Evolutionary conservation across 2,113 vertebrate genomes (phyloP).

Genomic region (Tricholaema leucomelas): DNA sequence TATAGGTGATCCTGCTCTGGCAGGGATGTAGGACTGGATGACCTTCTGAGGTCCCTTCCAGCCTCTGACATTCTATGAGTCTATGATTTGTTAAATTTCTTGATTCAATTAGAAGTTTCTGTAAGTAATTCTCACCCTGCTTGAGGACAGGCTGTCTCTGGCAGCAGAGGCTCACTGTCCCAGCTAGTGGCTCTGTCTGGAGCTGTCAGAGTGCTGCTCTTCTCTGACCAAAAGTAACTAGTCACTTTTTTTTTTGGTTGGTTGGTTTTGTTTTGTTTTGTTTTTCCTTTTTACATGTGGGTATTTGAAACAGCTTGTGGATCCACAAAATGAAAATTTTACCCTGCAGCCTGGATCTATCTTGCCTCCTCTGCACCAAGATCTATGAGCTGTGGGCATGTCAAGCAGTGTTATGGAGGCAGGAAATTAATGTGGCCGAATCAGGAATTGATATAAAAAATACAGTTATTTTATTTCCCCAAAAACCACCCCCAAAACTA

Average conservation of each 20-base stretch:
- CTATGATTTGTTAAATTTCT: background rate
- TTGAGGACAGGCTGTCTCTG: background rate
- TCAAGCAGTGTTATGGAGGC: too few relatives aligned
- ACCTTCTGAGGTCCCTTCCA: too few relatives aligned
- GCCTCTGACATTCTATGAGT: too few relatives aligned
- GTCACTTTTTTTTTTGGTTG: too few relatives aligned
- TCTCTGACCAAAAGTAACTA: background rate
- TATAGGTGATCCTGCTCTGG: too few relatives aligned
- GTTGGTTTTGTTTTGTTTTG: too few relatives aligned
- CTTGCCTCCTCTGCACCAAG: background rate
- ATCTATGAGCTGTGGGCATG: accelerated
- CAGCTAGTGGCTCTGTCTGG: accelerated
- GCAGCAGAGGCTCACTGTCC: accelerated
- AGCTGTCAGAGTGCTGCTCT: background rate
- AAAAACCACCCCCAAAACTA: too few relatives aligned
- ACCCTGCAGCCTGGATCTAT: background rate
- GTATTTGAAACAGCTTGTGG: background rate
- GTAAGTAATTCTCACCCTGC: background rate
- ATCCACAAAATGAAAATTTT: background rate
- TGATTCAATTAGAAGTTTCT: background rate
- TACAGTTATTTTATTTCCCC: too few relatives aligned
- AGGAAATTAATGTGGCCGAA: too few relatives aligned
- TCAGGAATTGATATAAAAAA: too few relatives aligned
- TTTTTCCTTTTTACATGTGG: background rate
- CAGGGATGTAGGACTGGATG: too few relatives aligned